Base-by-base conservation (phyloP, 2,113 vertebrate genomes). In the Sinocyclocheilus maitianheensis region DNA sequence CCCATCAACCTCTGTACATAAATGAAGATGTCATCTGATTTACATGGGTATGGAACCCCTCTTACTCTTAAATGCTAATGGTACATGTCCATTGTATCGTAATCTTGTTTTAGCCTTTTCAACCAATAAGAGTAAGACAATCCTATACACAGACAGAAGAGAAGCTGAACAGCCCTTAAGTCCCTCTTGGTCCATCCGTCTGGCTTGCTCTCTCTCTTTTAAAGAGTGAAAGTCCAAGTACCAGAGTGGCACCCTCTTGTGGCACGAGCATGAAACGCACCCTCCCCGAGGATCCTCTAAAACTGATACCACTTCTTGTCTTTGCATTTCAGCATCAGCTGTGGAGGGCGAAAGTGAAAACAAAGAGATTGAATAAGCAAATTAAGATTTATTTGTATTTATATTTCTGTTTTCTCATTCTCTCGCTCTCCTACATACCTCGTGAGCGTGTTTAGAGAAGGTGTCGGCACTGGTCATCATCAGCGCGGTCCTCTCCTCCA, bases 231-330 rank as follows among this genome's bases (percentile, higher is more conserved):
- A 90, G 87, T 93, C 90, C 90, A 87, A 91, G 92, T 94, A 92
- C 93, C 90, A 90, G 90, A 93, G 90, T 92, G 91, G 88, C 89
- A 87, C 89, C 87, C 80, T 90, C 91, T 91, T 91, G 89, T 92
- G 89, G 87, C 90, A 90, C 92, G 86, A 91, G 85, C 88, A 81
- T 89, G 90, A 84, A 87, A 79, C 78, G 83, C 37, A 74, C 91
- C 86, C 85, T 89, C 90, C 65, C 75, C 86, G 89, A 91, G 90
- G 92, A 81, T 37, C 74, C 24, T 34, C 96, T 96, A 99, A 91
- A 99, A 98, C 92, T 99, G 98, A 93, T 99, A 99, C 98, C 98
- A 99, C 94, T 98, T 99, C 95, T 99, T 99, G 93, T 99, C 97
- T 92, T 98, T 99, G 91, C 96, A 98, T 94, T 99, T 99, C 90